phyloP scores from a whole-genome alignment of 2,888 invertebrate genomes.

The Eumacrocentrus americanus region DNA sequence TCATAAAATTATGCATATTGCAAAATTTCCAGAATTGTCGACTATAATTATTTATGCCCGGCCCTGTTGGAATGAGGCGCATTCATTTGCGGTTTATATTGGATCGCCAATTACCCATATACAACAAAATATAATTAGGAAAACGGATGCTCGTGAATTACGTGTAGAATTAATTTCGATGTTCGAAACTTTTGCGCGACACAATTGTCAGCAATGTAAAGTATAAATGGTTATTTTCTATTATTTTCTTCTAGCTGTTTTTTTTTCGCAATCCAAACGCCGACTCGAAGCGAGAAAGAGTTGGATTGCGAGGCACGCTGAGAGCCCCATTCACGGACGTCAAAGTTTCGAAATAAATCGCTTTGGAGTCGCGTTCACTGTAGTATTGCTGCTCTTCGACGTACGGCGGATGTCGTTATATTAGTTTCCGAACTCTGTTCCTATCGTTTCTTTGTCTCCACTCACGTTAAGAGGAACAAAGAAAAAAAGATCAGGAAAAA shows the following conservation, averaged over 20 bases:
- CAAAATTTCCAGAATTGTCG: neutral
- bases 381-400: conserved; percentile 29
- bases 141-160: too few relatives aligned
- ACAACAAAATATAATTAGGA: too few relatives aligned
- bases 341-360: conserved; percentile 51
- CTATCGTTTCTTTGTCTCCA: conserved; percentile 23
- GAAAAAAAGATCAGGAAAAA: conserved; percentile 6
- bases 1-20: neutral
- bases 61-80: neutral
- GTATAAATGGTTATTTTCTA: too few relatives aligned
- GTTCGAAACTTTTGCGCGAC: too few relatives aligned
- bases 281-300: neutral
- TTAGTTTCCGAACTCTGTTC: conserved; percentile 46
- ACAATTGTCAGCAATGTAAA: too few relatives aligned
- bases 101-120: too few relatives aligned
- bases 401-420: conserved; percentile 44
- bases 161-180: too few relatives aligned
- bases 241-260: neutral
- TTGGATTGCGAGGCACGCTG: neutral
- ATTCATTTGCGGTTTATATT: neutral
- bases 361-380: conserved; percentile 18
- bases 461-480: neutral
- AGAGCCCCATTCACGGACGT: conserved; percentile 26
- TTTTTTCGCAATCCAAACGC: neutral
- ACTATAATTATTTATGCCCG: neutral